Evolutionary conservation across 2,888 invertebrate species (phyloP), one percentile per base, ranked within the genome.

Genomic region (Apodemia duryi): DNA sequence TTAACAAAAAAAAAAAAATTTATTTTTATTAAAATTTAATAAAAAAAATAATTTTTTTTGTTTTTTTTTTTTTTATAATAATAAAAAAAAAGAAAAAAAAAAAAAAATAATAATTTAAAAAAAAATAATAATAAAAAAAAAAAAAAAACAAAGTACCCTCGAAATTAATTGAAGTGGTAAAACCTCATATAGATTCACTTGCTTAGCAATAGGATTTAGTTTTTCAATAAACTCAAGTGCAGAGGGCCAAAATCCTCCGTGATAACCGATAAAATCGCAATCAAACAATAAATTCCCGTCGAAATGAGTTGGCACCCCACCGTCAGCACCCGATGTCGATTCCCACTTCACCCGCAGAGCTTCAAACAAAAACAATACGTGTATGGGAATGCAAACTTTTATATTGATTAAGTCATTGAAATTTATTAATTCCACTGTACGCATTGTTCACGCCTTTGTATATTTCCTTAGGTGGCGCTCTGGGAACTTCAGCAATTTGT

Each of bases 331-430:
- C 87, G 84, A 81, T 85, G 87, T 84, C 82, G 78, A 83, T 89
- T 89, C 89, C 85, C 89, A 87, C 78, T 74, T 72, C 69, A 80
- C 86, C 85, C 76, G 83, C 73, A 63, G 86, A 65, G 83, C 78
- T 84, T 83, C 81, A 83, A 63, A 71, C 77, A 87, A 86, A 90
- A 90, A 89, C 88, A 89, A 88, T 82, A 75, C 78, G 46, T 65
- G 79, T 88, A 90, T 88, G 85, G 86, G 89, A 88, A 91, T 89
- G 85, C 82, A 79, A 84, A 84, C 77, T 81, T 86, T 88, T 89
- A 85, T 91, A 91, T 91, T 91, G 91, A 91, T 91, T 90, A 88
- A 91, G 78, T 86, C 86, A 86, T 85, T 84, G 83, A 88, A 88
- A 86, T 88, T 79, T 79, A 75, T 81, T 83, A 83, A 85, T 83